These are phyloP conservation scores for Alloplasta piceator DNA, from an alignment of 2,888 invertebrate species.

Conservation along the genomic window DNA sequence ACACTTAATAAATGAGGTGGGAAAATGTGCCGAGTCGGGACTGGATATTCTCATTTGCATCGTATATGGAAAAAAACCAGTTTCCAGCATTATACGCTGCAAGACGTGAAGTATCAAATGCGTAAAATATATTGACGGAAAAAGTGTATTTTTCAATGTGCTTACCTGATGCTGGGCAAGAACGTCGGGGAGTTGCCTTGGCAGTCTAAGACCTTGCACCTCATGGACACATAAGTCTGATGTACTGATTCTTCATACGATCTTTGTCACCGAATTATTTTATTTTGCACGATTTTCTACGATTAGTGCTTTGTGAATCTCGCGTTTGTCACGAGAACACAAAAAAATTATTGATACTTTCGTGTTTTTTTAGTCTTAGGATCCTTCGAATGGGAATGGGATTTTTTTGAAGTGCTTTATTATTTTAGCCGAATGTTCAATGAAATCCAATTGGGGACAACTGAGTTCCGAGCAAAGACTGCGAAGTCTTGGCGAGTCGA, in stretches of 20 bases:
- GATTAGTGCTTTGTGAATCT: not conserved
- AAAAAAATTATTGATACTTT: not conserved
- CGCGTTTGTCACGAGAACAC: no score
- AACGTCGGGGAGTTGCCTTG: conserved; percentile 82
- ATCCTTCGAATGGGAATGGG: not conserved
- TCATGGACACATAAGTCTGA: conserved; percentile 82
- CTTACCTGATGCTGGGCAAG: conserved; percentile 81
- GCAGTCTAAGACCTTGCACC: conserved; percentile 81
- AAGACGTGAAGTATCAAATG: not conserved
- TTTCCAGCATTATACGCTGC: conserved; percentile 35
- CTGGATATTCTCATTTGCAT: not conserved
- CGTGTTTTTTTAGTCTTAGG: not conserved
- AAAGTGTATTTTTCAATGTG: conserved; percentile 22
- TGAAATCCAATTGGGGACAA: conserved; percentile 53
- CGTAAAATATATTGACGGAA: not conserved
- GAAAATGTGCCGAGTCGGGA: conserved; percentile 10
- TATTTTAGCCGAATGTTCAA: not conserved
- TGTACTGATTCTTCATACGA: conserved; percentile 58
- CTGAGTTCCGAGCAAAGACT: conserved; percentile 71
- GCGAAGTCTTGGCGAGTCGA: conserved; percentile 67
- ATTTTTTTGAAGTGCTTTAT: not conserved
- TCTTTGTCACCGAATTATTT: conserved; percentile 36
- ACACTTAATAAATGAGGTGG: not conserved
- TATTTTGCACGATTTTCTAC: not conserved
- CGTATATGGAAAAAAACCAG: conserved; percentile 58